Evolutionary conservation across 1,140 invertebrate species (phyloP), one percentile per base, ranked within the genome.

Genomic region (Micrasema longulum): DNA sequence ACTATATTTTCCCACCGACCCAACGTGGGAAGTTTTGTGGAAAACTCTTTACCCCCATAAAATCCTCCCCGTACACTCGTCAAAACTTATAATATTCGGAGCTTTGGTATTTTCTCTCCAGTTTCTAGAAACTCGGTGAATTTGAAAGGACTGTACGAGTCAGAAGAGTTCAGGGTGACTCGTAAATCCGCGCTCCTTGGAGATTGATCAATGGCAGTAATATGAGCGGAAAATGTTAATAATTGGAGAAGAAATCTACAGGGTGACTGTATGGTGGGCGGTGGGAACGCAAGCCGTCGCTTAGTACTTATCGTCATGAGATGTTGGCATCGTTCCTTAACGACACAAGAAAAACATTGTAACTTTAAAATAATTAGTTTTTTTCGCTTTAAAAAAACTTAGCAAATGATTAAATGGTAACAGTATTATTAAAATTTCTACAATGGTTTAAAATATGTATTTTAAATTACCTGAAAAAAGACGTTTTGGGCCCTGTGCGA

Each of bases 251-350:
- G 66, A 69, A 69, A 69, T 18, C 14, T 43, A 10, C 14, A 12
- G 66, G 20, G 35, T n/a, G 36, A 55, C 50, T 69, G 66, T 69
- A 69, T 36, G 20, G 36, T 35, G 43, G 57, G 36, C 57, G 47
- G 48, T 14, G 73, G 47, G 26, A 63, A 38, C 64, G 52, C 63
- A 70, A 69, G 66, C 66, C 73, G 69, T 62, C 73, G 70, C 73
- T 75, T 67, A 71, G 66, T 75, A 69, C 73, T 75, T 72, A 72
- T 63, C 69, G 69, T 72, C 60, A 64, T 72, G 73, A 74, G 73
- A 74, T 66, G 69, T 67, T 52, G 69, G 69, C 73, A 57, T 63
- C 73, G 45, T 71, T 71, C 65, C 70, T 23, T 52, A 23, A 7
- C 47, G 10, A 41, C 23, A 38, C 14, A 53, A 35, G 41, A 52